These are phyloP conservation scores for Carabus problematicus DNA, from an alignment of 2,888 invertebrate species.

Conservation along the genomic window DNA sequence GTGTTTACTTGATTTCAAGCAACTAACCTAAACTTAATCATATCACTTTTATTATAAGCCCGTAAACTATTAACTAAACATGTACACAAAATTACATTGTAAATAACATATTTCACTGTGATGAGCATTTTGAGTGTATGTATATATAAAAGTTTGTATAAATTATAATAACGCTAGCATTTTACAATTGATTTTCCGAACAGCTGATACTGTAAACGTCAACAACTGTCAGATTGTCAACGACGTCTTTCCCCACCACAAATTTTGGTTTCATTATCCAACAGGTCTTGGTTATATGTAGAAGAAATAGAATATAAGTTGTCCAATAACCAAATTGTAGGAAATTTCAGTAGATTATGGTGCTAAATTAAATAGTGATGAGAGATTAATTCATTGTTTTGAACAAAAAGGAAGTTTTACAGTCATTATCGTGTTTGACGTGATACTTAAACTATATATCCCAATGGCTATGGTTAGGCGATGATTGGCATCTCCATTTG, in stretches of 20 bases:
- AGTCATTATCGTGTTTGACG: neutral
- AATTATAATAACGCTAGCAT: neutral
- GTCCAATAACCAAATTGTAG: too few relatives aligned
- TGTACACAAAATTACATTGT: constrained; percentile 23
- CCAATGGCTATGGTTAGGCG: constrained; percentile 30
- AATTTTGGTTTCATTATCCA: constrained; percentile 8
- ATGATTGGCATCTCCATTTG: constrained; percentile 32
- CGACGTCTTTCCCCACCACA: neutral
- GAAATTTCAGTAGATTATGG: too few relatives aligned
- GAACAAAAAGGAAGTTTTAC: neutral
- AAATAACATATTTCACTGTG: constrained; percentile 24
- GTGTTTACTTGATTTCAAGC: constrained; percentile 6
- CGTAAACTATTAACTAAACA: constrained; percentile 47
- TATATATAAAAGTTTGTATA: neutral
- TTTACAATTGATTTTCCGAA: constrained; percentile 9
- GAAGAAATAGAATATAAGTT: too few relatives aligned
- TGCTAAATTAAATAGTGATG: neutral
- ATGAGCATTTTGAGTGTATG: constrained; percentile 20
- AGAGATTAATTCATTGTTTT: neutral
- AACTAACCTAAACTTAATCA: constrained; percentile 64
- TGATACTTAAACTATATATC: constrained; percentile 13
- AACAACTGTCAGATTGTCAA: constrained; percentile 23
- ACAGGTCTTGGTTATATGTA: constrained; percentile 18
- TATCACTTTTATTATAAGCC: constrained; percentile 66
- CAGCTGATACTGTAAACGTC: constrained; percentile 29